Evolutionary conservation across 2,888 invertebrate genomes (phyloP), one percentile per base, ranked within the genome.

Genomic region (Tupiocoris notatus): DNA sequence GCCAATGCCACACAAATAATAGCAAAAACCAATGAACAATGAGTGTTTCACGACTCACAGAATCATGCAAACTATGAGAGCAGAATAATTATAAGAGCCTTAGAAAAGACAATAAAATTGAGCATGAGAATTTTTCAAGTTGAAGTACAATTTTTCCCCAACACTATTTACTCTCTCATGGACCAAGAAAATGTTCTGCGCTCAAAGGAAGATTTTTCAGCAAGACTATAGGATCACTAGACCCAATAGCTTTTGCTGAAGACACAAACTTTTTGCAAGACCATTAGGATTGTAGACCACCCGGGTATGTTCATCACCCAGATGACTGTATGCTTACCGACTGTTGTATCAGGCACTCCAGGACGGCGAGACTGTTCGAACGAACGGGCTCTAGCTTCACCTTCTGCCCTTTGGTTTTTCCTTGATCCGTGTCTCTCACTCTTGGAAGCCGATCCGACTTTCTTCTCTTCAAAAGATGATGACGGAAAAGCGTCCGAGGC

Each of bases 341-440:
- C 75, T 56, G 75, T 75, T 6, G 75, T 75, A 23, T 75, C 75
- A 12, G 75, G 65, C 1, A 75, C 75, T 6, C 64, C 75, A 9
- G 75, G 65, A 2, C 75, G 64, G 2, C 75, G 23, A 0, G 75
- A 65, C 75, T 54, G 64, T 24, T 75, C 75, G 58, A 65, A 75
- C 2, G 75, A 75, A 16, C 75, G 54, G 2, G 75, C 65, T 16
- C 58, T 54, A 16, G 75, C 20, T 75, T 75, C 75, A 16, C 73
- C 62, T 25, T 73, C 73, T 3, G 2, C 7, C 18, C 54, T 25
- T 22, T 73, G 73, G 16, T 62, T 25, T 63, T 73, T 73, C 54
- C 73, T 73, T 6, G 73, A 61, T 23, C 73, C 73, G 39, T 73
- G 73, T 17, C 73, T n/a, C 0, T 73, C 73, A 0, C 20, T 25